Base-by-base conservation (phyloP, 1,140 invertebrate species). In the Pogonognathellus flavescens region DNA sequence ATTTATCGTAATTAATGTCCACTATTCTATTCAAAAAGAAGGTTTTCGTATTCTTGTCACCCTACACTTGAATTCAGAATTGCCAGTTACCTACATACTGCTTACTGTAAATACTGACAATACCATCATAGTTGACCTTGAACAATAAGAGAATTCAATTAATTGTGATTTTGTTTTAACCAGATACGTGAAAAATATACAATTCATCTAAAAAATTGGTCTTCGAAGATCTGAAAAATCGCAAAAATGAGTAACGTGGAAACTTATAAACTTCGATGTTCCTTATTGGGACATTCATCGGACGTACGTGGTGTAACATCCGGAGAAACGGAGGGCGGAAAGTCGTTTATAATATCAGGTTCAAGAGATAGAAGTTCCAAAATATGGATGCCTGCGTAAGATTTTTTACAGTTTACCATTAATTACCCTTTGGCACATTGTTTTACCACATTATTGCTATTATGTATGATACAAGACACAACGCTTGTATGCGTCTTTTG, bases 301-400 rank as follows among this genome's bases (percentile, higher is more conserved):
- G 97, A 98, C 91, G 96, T 98, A 49, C 92, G 97, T 86, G 93
- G 93, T 70, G 92, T 98, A 13, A 92, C 93, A 3, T 31, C 82
- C 41, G 87, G 87, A 7, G 91, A 92, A 8, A 93, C 93, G 55
- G 92, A 92, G 8, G 93, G 95, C 89, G 94, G 93, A 87, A 87
- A 86, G n/a, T 41, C 80, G 4, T 93, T 92, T 83, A 94, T 98
- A 88, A 90, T 97, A 41, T 97, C 96, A 1, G 95, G 94, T 9
- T 98, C 97, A 14, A 92, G 97, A 88, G 97, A 98, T 91, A 94
- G 94, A 90, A 96, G 95, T 20, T 94, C 95, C 14, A 95, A 95
- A 91, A 91, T 97, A 11, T 98, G 96, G 96, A 93, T 93, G 89
- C 94, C 94, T 97, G 92, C 91, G 92, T 90, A 85, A 52, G 31